Evolutionary conservation across 2,797 vertebrate genomes (phyloP), one percentile per base, ranked within the genome.

Genomic region (Linurgus olivaceus): DNA sequence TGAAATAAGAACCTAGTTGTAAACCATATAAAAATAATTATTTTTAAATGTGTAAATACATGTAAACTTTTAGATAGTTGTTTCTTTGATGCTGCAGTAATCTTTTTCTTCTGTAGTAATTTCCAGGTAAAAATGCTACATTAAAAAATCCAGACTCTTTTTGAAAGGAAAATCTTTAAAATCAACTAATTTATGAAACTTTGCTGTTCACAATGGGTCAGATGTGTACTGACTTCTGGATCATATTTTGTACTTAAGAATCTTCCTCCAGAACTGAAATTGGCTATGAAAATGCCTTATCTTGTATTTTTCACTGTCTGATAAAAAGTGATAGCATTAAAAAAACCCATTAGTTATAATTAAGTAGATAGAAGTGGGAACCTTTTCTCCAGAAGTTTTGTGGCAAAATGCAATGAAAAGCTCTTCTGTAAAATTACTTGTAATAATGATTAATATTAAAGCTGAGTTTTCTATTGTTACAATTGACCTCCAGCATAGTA

Each of bases 21-120:
- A 96, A 95, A 96, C 70, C 73, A 17, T 68, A 54, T 74, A 76
- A 87, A 94, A 93, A 61, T 31, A 90, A 92, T 67, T 89, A 95
- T 92, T 96, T 91, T 90, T 83, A 94, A 93, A 94, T 42, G 11
- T 97, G 94, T 97, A 97, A 96, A 97, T 97, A 97, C 5, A 48
- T 96, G 94, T 88, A 94, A 81, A 95, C 85, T 95, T 95, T 88
- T 91, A 88, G 94, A 70, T 94, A 92, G 91, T 66, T 33, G 88
- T 94, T 96, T 95, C 61, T 91, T 93, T 92, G 86, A 90, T 93
- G 86, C 97, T 97, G 93, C 95, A 88, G 92, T 94, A 85, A 86
- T 86, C 71, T 86, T 91, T 86, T 88, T 73, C 79, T 63, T 96
- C 92, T 94, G 44, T 91, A 94, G 86, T 88, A 76, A 77, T 89